Evolutionary conservation across 2,113 vertebrate genomes (phyloP).

Genomic region (Ivindomyrus marchei): DNA sequence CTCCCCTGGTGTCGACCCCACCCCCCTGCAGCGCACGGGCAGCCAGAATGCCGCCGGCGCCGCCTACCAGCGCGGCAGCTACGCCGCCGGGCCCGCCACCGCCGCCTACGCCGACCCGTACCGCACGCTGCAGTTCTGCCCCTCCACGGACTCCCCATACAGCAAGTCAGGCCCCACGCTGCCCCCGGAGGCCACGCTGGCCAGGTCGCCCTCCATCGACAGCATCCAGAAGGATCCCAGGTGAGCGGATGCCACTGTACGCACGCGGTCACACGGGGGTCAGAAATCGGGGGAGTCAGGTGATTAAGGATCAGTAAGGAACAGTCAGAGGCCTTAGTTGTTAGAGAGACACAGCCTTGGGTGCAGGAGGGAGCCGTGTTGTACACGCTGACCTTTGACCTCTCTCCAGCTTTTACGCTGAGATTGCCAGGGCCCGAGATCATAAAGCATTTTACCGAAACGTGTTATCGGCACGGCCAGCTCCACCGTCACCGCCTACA

Average conservation of each 20-base stretch:
- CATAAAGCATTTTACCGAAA: conserved; percentile 18
- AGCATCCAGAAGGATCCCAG: conserved; percentile 99
- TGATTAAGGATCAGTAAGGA: background rate
- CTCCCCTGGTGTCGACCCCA: conserved; percentile 96
- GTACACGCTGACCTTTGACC: background rate
- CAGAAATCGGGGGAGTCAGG: conserved; percentile 14
- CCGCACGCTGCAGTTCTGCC: conserved; percentile 97
- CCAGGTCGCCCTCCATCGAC: conserved; percentile 94
- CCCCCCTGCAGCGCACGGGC: conserved; percentile 97
- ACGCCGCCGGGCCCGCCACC: conserved; percentile 70
- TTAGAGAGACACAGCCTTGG: background rate
- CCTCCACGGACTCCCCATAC: conserved; percentile 94
- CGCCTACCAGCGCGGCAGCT: conserved; percentile 92
- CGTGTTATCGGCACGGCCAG: conserved; percentile 13
- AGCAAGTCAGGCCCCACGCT: conserved; percentile 96
- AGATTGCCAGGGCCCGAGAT: background rate
- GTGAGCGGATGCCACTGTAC: conserved; percentile 57
- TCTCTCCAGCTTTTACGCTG: background rate
- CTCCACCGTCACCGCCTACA: background rate
- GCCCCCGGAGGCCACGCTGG: conserved; percentile 86
- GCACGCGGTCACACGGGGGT: conserved; percentile 15
- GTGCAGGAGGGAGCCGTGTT: background rate
- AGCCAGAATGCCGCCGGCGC: conserved; percentile 84
- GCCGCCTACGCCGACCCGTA: conserved; percentile 89
- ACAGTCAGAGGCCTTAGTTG: conserved; percentile 8